These are phyloP conservation scores for Trichonephila clavipes DNA, from an alignment of 1,140 invertebrate genomes.

Conservation along the genomic window DNA sequence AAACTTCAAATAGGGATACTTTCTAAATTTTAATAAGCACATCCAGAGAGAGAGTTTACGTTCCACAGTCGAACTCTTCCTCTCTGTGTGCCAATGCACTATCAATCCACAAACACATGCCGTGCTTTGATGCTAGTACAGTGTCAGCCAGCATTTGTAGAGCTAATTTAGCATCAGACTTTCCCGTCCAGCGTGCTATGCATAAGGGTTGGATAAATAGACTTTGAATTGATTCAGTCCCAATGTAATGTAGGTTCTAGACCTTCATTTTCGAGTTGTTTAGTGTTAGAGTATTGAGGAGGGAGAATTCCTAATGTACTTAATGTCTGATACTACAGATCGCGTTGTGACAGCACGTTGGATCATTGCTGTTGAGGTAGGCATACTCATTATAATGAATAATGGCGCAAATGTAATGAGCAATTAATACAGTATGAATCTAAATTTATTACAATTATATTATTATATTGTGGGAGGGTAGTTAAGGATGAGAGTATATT, in stretches of 20 bases:
- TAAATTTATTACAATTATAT: constrained; percentile 23
- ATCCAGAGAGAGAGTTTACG: neutral
- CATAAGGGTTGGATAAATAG: constrained; percentile 29
- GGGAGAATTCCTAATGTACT: neutral
- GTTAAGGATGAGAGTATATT: too few species aligned
- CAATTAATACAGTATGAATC: constrained; percentile 18
- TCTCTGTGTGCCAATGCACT: neutral
- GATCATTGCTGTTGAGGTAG: constrained; percentile 4
- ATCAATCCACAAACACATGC: constrained; percentile 30
- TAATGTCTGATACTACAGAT: neutral
- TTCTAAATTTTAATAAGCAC: constrained; percentile 13
- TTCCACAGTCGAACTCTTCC: neutral
- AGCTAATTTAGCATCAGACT: constrained; percentile 24
- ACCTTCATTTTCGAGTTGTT: constrained; percentile 1
- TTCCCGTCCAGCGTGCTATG: neutral
- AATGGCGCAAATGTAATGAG: constrained; percentile 27
- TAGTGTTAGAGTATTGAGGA: neutral
- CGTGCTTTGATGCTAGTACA: constrained; percentile 19
- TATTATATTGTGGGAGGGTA: neutral
- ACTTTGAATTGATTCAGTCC: constrained; percentile 39
- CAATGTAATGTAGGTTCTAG: constrained; percentile 18
- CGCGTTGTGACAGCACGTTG: neutral
- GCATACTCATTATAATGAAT: constrained; percentile 2
- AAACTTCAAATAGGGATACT: neutral
- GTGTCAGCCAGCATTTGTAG: constrained; percentile 25